Percentiles rank a stretch among this genome's conserved stretches.
Conservation (phyloP, 1,140 invertebrate genomes). For the Megalonaias nervosa region DNA sequence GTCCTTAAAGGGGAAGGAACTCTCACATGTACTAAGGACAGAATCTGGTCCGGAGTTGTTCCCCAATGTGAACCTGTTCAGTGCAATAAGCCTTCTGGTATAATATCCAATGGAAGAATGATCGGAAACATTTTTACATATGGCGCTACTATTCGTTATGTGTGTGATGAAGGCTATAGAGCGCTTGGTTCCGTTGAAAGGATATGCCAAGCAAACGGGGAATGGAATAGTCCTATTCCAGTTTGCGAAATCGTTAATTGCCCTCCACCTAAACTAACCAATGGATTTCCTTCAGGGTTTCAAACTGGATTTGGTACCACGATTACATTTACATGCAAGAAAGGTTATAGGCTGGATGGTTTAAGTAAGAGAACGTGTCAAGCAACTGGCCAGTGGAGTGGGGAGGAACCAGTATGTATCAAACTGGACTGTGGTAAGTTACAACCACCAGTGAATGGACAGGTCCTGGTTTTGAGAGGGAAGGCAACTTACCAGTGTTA, state of each 20-base stretch:
- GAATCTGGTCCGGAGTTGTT: conserved; percentile 62
- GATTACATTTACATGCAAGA: conserved; percentile 71
- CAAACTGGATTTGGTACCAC: conserved; percentile 44
- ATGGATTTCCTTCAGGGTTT: conserved; percentile 45
- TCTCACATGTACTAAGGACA: conserved; percentile 60
- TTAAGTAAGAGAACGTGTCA: conserved; percentile 66
- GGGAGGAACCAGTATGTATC: conserved; percentile 83
- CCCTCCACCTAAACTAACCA: conserved; percentile 33
- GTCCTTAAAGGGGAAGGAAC: conserved; percentile 55
- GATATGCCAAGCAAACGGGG: conserved; percentile 83
- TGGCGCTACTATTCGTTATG: conserved; percentile 44
- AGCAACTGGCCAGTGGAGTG: conserved; percentile 89
- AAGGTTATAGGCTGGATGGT: conserved; percentile 71
- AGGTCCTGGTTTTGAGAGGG: conserved; percentile 89
- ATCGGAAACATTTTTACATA: conserved; percentile 44
- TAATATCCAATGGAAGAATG: conserved; percentile 61
- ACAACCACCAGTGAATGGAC: conserved; percentile 78
- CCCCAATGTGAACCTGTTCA: conserved; percentile 48
- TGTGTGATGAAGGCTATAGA: conserved; percentile 50
- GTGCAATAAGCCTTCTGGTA: conserved; percentile 45
- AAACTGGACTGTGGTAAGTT: conserved; percentile 73
- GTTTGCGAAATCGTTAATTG: conserved; percentile 54
- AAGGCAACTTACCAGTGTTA: conserved; percentile 52
- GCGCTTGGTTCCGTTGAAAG: conserved; percentile 69
- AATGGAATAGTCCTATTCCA: conserved; percentile 81